Evolutionary conservation across 2,888 invertebrate species (phyloP), one percentile per base, ranked within the genome.

Genomic region (Dendrolimus houi): DNA sequence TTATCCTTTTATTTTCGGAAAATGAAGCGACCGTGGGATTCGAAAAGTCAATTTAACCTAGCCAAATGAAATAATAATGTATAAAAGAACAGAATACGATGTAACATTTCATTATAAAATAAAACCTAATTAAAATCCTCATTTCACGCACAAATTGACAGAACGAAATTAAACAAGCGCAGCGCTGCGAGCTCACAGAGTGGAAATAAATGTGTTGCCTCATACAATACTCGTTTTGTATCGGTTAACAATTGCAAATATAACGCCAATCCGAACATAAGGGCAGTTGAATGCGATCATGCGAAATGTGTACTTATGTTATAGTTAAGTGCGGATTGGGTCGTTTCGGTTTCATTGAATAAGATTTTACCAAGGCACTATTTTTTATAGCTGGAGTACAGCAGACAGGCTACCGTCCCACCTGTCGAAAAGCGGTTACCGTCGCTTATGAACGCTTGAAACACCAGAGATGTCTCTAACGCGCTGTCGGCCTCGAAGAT

Each of bases 161-260:
- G 58, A 61, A 61, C 59, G 56, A 61, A 61, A 62, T 60, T 58
- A 61, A 47, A 47, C 47, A 47, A 12, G 47, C 47, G 12, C 40
- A 12, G 47, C 47, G 12, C 12, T 29, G 42, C 57, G 57, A 59
- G 58, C 58, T 60, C 60, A 58, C 58, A 60, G 58, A 47, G 47
- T 57, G 62, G 56, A 62, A 62, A 58, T 58, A 54, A 59, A 60
- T 60, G 47, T 12, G 47, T 47, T 10, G 9, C 9, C 47, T 47
- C 47, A 12, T 62, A 60, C 56, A 41, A 55, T 60, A 56, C 60
- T 62, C 62, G 58, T 62, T 62, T 57, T 56, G 54, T 54, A 55
- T 59, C 57, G 60, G 58, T 55, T 58, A 55, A 55, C 41, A 52
- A 52, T 57, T 52, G 47, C 53, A 52, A 47, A 47, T 47, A 47